Evolutionary conservation across 2,888 invertebrate species (phyloP).

Genomic region (Dendrolimus pini): DNA sequence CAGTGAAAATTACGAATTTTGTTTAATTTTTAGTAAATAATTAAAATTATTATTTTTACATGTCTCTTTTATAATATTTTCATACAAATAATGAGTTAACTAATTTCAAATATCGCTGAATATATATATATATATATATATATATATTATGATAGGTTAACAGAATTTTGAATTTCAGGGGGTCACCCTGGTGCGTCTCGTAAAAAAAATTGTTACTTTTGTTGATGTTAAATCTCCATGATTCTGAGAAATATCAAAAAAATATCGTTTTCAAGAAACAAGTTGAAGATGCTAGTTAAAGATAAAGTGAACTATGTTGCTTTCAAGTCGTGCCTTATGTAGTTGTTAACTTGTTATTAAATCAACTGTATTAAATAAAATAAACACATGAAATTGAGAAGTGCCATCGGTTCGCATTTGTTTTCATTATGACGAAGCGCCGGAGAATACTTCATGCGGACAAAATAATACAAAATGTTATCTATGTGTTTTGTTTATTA

Average conservation of each 20-base stretch:
- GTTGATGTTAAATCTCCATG: slow-evolving; percentile 4
- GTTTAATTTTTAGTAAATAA: too few species aligned
- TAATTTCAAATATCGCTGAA: too few species aligned
- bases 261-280: slow-evolving; percentile 1
- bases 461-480: slow-evolving; percentile 67
- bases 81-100: too few species aligned
- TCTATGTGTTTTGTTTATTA: slow-evolving; percentile 64
- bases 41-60: too few species aligned
- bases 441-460: slow-evolving; percentile 68
- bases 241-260: slow-evolving; percentile 4
- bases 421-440: slow-evolving; percentile 73
- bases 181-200: too few species aligned
- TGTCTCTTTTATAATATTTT: too few species aligned
- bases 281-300: slow-evolving; percentile 1
- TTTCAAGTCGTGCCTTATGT: slow-evolving; percentile 21
- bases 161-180: too few species aligned
- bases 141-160: too few species aligned
- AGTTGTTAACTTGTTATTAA: slow-evolving; percentile 4
- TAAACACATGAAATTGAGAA: slow-evolving; percentile 1
- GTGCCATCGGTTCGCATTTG: slow-evolving; percentile 38
- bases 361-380: slow-evolving; percentile 4
- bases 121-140: too few species aligned
- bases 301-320: slow-evolving; percentile 1
- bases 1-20: too few species aligned
- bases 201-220: not conserved